Percentiles rank a stretch among this genome's conserved stretches.
Conservation (phyloP, 2,797 vertebrate species). For the Tamandua tetradactyla region DNA sequence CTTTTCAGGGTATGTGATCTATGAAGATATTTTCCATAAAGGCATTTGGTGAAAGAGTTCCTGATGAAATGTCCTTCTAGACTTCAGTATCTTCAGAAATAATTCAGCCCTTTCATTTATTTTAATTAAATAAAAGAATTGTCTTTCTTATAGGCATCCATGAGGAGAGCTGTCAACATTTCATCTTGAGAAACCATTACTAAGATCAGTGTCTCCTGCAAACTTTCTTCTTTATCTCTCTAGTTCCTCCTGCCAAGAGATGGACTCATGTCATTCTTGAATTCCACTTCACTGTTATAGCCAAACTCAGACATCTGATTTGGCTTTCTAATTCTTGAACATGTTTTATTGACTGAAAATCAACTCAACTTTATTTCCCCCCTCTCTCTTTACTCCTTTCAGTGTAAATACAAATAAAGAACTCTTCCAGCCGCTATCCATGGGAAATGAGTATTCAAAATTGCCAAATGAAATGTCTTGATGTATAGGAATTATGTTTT, state of each 20-base stretch:
- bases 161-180: constrained; percentile 62
- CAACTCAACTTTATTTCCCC: constrained; percentile 44
- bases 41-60: constrained; percentile 67
- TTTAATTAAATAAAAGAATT: constrained; percentile 67
- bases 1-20: constrained; percentile 52
- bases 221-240: neutral
- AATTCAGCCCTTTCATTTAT: constrained; percentile 70
- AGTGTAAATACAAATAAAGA: constrained; percentile 64
- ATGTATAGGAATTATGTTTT: constrained; percentile 46
- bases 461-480: neutral
- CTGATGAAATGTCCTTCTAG: constrained; percentile 54
- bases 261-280: neutral
- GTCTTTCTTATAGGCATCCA: constrained; percentile 55
- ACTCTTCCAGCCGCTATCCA: constrained; percentile 38
- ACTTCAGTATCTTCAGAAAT: constrained; percentile 62
- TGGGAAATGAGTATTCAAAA: constrained; percentile 33
- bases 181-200: constrained; percentile 38
- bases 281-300: neutral
- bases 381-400: constrained; percentile 14
- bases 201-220: neutral
- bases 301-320: constrained; percentile 29
- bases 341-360: neutral
- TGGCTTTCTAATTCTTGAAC: constrained; percentile 31
- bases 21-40: constrained; percentile 61
- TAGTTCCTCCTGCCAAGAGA: neutral